Evolutionary conservation across 2,113 vertebrate species (phyloP), one percentile per base, ranked within the genome.

Genomic region (Candoia aspera): DNA sequence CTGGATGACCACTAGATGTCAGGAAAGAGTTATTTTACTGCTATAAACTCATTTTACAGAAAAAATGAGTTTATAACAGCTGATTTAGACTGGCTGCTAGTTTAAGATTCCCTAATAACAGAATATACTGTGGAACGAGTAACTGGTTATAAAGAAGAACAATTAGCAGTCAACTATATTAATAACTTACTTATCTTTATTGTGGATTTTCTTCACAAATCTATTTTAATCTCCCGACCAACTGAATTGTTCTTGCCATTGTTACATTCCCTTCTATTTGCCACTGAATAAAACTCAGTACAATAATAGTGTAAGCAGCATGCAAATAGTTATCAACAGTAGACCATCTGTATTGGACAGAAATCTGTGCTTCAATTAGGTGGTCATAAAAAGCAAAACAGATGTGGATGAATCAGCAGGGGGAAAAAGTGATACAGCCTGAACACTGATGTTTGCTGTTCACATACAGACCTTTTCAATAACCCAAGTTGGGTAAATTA

Each of bases 401-500:
- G 96, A 97, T 97, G 96, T 95, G 95, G 90, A 90, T 93, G 95
- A 98, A 98, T 97, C 97, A 98, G 97, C 96, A 93, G 95, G 95
- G 96, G 96, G 96, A 96, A 42, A 58, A 87, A 64, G 96, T 95
- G 95, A 97, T 97, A 97, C 94, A 68, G 92, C 95, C 95, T 97
- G 96, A 97, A 98, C 97, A 97, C 96, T 98, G 98, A 97, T 93
- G 90, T 96, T 99, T 97, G 97, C 98, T 98, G 98, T 98, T 96
- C 97, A 88, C 97, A 96, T 97, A 97, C 97, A 98, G 98, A 96
- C 97, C 97, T 97, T 98, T 98, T 98, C 97, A 98, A 97, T 97
- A 98, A 98, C 97, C 79, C 91, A 96, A 97, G 95, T 97, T 96
- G 98, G 96, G 96, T 98, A 99, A 99, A 98, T 99, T 99, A 98